Percentiles rank a stretch among this genome's conserved stretches.
These are phyloP conservation scores for Rhodeus uyekii DNA, from an alignment of 2,797 vertebrate genomes.

Conservation along the genomic window DNA sequence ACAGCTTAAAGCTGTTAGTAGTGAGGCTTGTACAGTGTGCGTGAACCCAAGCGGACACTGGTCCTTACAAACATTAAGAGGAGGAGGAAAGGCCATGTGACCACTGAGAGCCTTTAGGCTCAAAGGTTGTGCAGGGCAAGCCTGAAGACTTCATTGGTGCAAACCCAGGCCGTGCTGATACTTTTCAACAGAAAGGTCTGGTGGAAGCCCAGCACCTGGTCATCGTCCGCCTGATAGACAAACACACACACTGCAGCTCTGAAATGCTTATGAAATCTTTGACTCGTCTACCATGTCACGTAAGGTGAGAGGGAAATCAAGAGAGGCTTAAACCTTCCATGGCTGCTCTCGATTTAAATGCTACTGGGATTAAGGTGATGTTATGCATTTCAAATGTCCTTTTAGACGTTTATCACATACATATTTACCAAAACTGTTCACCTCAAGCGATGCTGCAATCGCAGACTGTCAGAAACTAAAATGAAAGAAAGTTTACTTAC, in stretches of 20 bases:
- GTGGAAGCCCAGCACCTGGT: constrained; percentile 81
- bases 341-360: neutral
- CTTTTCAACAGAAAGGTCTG: constrained; percentile 81
- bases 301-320: neutral
- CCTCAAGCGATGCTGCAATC: neutral
- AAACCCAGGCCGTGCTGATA: constrained; percentile 76
- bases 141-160: constrained; percentile 82
- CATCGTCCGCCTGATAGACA: constrained; percentile 76
- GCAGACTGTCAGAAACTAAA: neutral
- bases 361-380: neutral
- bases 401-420: neutral
- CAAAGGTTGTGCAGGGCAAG: constrained; percentile 79
- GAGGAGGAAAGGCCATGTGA: constrained; percentile 59
- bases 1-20: constrained; percentile 29
- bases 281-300: neutral
- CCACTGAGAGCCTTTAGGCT: constrained; percentile 58
- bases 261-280: constrained; percentile 7
- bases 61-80: constrained; percentile 68
- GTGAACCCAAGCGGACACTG: constrained; percentile 43
- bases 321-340: neutral
- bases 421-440: constrained; percentile 4
- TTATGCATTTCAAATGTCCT: neutral
- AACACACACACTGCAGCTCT: constrained; percentile 49
- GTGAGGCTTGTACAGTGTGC: constrained; percentile 9
- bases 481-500: constrained; percentile 73